Evolutionary conservation across 2,113 vertebrate genomes (phyloP), one percentile per base, ranked within the genome.

Genomic region (Rhinichthys klamathensis): DNA sequence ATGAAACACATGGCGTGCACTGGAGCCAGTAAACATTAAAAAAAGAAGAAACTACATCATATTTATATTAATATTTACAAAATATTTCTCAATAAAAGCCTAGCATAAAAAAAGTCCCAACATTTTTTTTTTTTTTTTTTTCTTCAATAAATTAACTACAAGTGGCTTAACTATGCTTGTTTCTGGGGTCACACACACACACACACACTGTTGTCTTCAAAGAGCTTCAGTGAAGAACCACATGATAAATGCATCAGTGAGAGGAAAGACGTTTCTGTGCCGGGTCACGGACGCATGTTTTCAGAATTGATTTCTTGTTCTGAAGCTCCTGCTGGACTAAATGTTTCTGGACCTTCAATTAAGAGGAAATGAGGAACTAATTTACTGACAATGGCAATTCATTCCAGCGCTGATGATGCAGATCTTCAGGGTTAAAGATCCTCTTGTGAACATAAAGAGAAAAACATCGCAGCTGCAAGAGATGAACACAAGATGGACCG

Each of bases 1-100:
- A 49, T 32, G 27, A 82, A 82, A 69, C 46, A 82, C 63, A 69
- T n/a, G 80, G 80, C 80, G 80, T 82, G 80, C 80, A 82, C 30
- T 51, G 78, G 82, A 69, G 84, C 30, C 83, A 77, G 27, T n/a
- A 76, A 38, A 85, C 65, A 58, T 80, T 67, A 82, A 90, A 88
- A 82, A 83, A 87, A 89, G 54, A 56, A 82, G 85, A 84, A 81
- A 87, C 92, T 94, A 94, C 84, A 88, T 92, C 91, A 82, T 93
- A 92, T 94, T 95, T 94, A 94, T 94, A 94, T 94, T 93, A 94
- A 90, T 94, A 94, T 93, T 93, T 93, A 95, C 93, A 94, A 92
- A 91, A 93, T 87, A 85, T 75, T 93, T 92, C n/a, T 74, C 70
- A 74, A 74, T 74, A 74, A 74, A 74, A 74, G 70, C 84, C 87